These are phyloP conservation scores for Lepidurus apus DNA, from an alignment of 1,140 invertebrate genomes.

Conservation along the genomic window DNA sequence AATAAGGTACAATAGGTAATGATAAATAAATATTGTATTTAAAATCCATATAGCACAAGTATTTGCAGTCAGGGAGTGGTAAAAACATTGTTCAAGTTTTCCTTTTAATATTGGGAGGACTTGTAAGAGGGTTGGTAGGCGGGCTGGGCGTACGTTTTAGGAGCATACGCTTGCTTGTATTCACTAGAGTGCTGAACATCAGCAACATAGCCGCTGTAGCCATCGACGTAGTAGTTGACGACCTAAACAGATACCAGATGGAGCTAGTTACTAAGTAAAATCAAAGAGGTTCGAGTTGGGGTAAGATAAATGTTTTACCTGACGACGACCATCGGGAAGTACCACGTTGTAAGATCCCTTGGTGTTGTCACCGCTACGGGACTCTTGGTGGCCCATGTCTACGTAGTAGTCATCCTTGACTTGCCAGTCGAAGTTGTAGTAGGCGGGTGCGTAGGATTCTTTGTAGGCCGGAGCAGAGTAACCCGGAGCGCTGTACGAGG, in stretches of 20 bases:
- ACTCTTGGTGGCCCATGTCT: slow-evolving; percentile 38
- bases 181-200: background rate
- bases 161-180: background rate
- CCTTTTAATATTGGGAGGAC: too few species aligned
- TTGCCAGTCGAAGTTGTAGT: slow-evolving; percentile 38
- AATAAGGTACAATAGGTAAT: too few species aligned
- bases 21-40: too few species aligned
- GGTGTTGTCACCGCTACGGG: slow-evolving; percentile 37
- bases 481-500: background rate
- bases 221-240: slow-evolving; percentile 16
- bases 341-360: slow-evolving; percentile 38
- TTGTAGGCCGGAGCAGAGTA: slow-evolving; percentile 16
- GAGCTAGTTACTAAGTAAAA: too few species aligned
- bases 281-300: too few species aligned
- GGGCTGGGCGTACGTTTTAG: background rate
- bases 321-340: slow-evolving; percentile 39
- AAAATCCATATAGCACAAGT: too few species aligned
- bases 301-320: slow-evolving; percentile 11
- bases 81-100: too few species aligned
- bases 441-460: slow-evolving; percentile 26
- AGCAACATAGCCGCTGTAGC: background rate
- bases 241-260: slow-evolving; percentile 26
- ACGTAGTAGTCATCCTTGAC: slow-evolving; percentile 45
- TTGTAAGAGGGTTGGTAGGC: background rate
- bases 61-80: too few species aligned